A percentile compares a stretch with the other conserved stretches of the same genome.
These are phyloP conservation scores for Phengaris alcon DNA, from an alignment of 2,888 invertebrate species.

Conservation along the genomic window DNA sequence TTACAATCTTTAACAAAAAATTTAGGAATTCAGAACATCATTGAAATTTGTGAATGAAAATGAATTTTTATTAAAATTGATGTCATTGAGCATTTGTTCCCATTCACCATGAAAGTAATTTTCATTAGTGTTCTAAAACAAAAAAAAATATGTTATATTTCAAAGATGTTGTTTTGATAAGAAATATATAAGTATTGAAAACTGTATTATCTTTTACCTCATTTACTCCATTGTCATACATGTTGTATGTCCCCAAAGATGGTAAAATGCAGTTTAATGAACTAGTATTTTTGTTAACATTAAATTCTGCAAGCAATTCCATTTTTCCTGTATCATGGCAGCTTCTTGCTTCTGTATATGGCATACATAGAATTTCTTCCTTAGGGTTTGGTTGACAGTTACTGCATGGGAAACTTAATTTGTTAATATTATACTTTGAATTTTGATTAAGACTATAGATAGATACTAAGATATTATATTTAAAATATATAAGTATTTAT, in stretches of 20 bases:
- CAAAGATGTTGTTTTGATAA: neutral
- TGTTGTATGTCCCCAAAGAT: slow-evolving; percentile 63
- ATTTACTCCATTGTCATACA: slow-evolving; percentile 60
- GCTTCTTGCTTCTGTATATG: slow-evolving; percentile 59
- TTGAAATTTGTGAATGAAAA: slow-evolving; percentile 71
- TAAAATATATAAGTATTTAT: neutral
- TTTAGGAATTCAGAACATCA: slow-evolving; percentile 66
- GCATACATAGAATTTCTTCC: slow-evolving; percentile 64
- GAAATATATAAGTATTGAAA: neutral
- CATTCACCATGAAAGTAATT: slow-evolving; percentile 68
- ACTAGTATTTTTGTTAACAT: slow-evolving; percentile 58
- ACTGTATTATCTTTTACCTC: slow-evolving; percentile 50
- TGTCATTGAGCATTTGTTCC: slow-evolving; percentile 74
- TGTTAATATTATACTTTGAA: neutral
- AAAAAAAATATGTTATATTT: slow-evolving; percentile 21
- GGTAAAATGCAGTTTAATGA: slow-evolving; percentile 71
- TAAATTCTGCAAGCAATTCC: slow-evolving; percentile 64
- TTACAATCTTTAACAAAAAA: neutral
- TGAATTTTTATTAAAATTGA: slow-evolving; percentile 58
- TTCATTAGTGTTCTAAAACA: slow-evolving; percentile 52
- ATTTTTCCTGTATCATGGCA: slow-evolving; percentile 47
- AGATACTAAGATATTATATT: too few relatives aligned
- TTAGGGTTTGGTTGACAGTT: slow-evolving; percentile 53
- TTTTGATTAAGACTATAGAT: neutral
- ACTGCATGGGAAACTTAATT: neutral